These are phyloP conservation scores for Eupithecia pulchellata DNA, from an alignment of 2,888 invertebrate genomes.

Conservation along the genomic window DNA sequence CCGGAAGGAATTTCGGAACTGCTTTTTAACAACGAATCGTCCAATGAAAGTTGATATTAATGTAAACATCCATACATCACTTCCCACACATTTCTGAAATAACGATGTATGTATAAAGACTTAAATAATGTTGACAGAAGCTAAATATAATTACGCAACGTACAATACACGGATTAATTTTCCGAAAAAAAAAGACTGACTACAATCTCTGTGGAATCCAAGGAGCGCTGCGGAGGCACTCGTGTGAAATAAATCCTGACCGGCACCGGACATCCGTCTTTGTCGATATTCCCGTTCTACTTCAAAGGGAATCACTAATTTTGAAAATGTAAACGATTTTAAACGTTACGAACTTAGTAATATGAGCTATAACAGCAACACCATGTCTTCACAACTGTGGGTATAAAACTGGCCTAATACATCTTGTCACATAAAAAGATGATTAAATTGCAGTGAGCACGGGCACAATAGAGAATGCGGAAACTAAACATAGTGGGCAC, in stretches of 20 bases:
- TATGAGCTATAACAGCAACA: constrained; percentile 51
- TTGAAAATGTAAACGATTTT: constrained; percentile 61
- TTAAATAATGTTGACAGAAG: constrained; percentile 1
- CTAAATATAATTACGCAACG: constrained; percentile 36
- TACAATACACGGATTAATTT: constrained; percentile 39
- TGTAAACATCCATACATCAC: constrained; percentile 56
- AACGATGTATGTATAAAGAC: constrained; percentile 17
- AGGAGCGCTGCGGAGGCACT: constrained; percentile 67
- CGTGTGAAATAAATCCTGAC: constrained; percentile 85
- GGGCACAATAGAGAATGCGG: constrained; percentile 68
- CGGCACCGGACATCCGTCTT: constrained; percentile 86
- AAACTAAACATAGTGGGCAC: constrained; percentile 64
- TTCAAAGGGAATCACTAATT: constrained; percentile 77
- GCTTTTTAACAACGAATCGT: constrained; percentile 46
- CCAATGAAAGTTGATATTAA: constrained; percentile 57
- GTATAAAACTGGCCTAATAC: constrained; percentile 71
- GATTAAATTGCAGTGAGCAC: constrained; percentile 75
- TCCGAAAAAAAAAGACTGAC: constrained; percentile 38
- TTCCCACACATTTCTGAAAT: constrained; percentile 27
- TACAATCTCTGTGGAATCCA: constrained; percentile 55
- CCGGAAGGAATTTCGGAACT: constrained; percentile 76
- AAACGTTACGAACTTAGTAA: constrained; percentile 62
- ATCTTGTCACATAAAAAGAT: constrained; percentile 74
- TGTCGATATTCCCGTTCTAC: constrained; percentile 84
- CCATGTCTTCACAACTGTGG: constrained; percentile 45